These are phyloP conservation scores for Dallia pectoralis DNA, from an alignment of 2,797 vertebrate genomes.

Conservation along the genomic window DNA sequence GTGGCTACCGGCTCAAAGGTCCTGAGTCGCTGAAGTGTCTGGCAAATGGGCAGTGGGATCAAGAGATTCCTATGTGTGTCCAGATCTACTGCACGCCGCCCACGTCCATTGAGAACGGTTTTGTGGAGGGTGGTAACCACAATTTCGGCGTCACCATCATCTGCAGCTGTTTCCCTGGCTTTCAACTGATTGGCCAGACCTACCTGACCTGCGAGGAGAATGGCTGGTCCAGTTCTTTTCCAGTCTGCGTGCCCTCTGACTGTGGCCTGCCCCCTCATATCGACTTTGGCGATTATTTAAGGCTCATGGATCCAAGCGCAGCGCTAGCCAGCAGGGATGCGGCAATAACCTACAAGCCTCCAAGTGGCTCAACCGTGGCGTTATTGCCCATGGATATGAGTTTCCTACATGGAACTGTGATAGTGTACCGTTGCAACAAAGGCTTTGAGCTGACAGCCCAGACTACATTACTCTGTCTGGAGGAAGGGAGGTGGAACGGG, in stretches of 20 bases:
- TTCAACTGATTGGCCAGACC: conserved; percentile 86
- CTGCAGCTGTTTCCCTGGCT: conserved; percentile 96
- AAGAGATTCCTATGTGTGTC: conserved; percentile 77
- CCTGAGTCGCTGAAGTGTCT: conserved; percentile 80
- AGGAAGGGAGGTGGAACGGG: conserved; percentile 94
- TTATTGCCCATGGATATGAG: conserved; percentile 66
- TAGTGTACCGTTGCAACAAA: conserved; percentile 84
- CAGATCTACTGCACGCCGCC: conserved; percentile 87
- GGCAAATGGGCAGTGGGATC: conserved; percentile 86
- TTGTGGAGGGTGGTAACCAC: conserved; percentile 94
- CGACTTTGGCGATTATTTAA: conserved; percentile 89
- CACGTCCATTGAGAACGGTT: conserved; percentile 89
- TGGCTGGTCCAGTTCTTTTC: conserved; percentile 88
- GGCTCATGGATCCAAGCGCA: conserved; percentile 60
- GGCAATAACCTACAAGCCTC: conserved; percentile 23
- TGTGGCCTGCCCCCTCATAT: conserved; percentile 96
- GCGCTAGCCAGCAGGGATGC: conserved; percentile 52
- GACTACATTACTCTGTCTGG: conserved; percentile 81
- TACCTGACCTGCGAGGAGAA: conserved; percentile 92
- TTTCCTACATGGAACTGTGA: conserved; percentile 83
- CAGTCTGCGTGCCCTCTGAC: conserved; percentile 84
- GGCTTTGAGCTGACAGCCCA: conserved; percentile 84
- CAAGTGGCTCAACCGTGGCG: not conserved
- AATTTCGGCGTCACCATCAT: conserved; percentile 94
- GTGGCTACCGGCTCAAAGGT: conserved; percentile 87